A percentile compares a stretch with the other conserved stretches of the same genome.
phyloP scores from a whole-genome alignment of 2,113 vertebrate species.

The Ceratotherium simum region DNA sequence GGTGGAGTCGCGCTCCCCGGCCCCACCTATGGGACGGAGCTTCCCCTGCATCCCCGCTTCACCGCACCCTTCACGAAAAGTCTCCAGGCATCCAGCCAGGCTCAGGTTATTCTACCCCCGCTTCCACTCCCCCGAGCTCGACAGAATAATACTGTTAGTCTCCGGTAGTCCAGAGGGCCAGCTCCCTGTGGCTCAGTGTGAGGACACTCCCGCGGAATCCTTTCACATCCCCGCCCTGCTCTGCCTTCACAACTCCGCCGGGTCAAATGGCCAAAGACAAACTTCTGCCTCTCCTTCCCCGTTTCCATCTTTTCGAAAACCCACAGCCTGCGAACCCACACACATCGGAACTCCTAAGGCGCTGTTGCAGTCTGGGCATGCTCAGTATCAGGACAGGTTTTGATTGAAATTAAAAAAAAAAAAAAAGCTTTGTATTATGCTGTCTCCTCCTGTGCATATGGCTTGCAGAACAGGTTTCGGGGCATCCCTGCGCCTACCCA shows the following conservation, averaged over 20 bases:
- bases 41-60: not conserved
- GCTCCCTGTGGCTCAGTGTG: not conserved
- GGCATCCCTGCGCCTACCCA: constrained; percentile 50
- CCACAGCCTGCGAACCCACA: constrained; percentile 29
- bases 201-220: not conserved
- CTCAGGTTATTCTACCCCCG: not conserved
- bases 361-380: constrained; percentile 78
- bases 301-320: not conserved
- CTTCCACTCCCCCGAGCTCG: not conserved
- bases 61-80: constrained; percentile 20
- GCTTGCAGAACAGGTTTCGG: constrained; percentile 64
- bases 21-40: constrained; percentile 65
- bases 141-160: not conserved
- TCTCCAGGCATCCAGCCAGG: not conserved
- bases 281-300: constrained; percentile 73
- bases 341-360: constrained; percentile 62
- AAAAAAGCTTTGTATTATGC: constrained; percentile 75
- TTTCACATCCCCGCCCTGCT: not conserved
- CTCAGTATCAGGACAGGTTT: constrained; percentile 79
- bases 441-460: constrained; percentile 3
- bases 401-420: constrained; percentile 76
- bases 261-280: constrained; percentile 76
- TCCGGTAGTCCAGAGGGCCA: not conserved
- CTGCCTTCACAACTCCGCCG: constrained; percentile 60
- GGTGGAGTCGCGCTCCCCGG: constrained; percentile 69